Base-by-base conservation (phyloP, 2,797 vertebrate species). In the Propithecus deckenii region DNA sequence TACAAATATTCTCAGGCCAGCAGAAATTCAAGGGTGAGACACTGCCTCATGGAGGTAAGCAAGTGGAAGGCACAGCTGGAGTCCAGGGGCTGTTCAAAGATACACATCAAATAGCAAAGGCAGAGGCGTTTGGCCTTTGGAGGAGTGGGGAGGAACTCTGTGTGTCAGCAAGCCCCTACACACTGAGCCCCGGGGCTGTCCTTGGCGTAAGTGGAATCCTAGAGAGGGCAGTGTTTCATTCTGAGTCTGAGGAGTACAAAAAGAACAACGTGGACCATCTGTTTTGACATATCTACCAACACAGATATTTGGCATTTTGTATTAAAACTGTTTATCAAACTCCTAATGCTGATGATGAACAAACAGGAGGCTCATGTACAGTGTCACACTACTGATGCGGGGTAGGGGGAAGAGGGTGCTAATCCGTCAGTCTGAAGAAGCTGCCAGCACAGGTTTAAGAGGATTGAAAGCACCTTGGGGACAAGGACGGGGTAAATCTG, bases 151-250 rank as follows among this genome's bases (percentile, higher is more conserved):
- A 38, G 1, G 1, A 48, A 43, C 35, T 5, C 0, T 46, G n/a
- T 46, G 7, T 13, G 2, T 18, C n/a, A 65, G 23, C 28, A 22
- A 61, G 8, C 2, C 48, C 76, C 57, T 0, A 28, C 55, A 46
- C 57, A 32, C 15, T 18, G 32, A 86, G 63, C 23, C 35, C 5
- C 0, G 0, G 18, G 52, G 15, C 71, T 50, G 23, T 71, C 69
- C 43, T 48, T 23, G 46, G 69, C 65, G 13, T 23, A n/a, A 50
- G 11, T 20, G 46, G 89, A 67, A 88, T 95, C 92, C 92, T 85
- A 97, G 84, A 74, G 86, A 63, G 93, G 84, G 78, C 95, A 96
- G 79, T 84, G 72, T 95, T 95, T 94, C 96, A 28, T 96, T 93
- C 7, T 35, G 89, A 88, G 89, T 88, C 84, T 80, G 84, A 91